Evolutionary conservation across 2,888 invertebrate species (phyloP).

Genomic region (Odontothrips loti): DNA sequence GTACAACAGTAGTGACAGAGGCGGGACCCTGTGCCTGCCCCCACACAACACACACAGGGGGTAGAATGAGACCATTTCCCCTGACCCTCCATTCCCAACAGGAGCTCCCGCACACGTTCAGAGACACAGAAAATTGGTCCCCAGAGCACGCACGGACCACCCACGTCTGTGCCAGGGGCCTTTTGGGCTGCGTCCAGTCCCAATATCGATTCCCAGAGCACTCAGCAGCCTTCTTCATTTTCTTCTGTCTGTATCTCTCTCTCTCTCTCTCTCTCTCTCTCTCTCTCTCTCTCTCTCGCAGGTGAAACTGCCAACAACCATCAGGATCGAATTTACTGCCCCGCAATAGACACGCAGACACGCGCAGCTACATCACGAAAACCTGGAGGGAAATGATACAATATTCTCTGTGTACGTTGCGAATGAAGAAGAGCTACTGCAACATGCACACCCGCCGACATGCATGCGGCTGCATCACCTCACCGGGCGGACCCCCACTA

Average conservation of each 20-base stretch:
- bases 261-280: not conserved
- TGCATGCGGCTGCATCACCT: too few species aligned
- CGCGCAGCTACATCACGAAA: too few species aligned
- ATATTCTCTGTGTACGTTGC: not conserved
- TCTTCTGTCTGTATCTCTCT: not conserved
- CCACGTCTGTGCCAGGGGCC: not conserved
- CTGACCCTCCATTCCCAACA: not conserved
- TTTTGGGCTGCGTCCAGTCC: not conserved
- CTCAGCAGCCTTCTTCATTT: not conserved
- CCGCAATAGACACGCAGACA: not conserved
- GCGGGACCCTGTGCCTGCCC: too few species aligned
- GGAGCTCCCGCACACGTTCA: not conserved
- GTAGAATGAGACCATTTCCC: too few species aligned
- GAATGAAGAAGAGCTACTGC: not conserved
- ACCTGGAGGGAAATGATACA: too few species aligned
- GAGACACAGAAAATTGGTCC: too few species aligned
- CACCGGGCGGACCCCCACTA: too few species aligned
- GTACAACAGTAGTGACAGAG: too few species aligned
- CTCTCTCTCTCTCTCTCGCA: constrained; percentile 2
- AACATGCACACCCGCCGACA: too few species aligned
- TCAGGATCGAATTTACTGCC: not conserved
- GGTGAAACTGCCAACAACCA: too few species aligned
- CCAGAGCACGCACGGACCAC: too few species aligned
- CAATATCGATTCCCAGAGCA: not conserved
- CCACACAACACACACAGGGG: too few species aligned